These are phyloP conservation scores for Pachypeltis micranthus DNA, from an alignment of 1,140 invertebrate species.

Conservation along the genomic window DNA sequence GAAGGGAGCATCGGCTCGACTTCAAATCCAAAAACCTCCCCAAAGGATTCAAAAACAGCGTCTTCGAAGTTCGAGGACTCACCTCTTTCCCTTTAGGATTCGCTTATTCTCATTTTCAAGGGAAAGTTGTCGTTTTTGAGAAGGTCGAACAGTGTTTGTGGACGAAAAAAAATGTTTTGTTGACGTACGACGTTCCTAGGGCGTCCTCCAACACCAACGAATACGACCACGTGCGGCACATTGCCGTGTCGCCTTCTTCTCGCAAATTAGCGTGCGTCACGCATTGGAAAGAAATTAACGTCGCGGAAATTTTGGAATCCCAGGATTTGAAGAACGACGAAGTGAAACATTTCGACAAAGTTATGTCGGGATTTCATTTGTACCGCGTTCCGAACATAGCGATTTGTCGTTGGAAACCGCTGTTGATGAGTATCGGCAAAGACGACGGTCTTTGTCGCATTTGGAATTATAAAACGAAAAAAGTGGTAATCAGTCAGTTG, in stretches of 20 bases:
- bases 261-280: conserved; percentile 46
- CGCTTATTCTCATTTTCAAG: conserved; percentile 42
- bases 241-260: conserved; percentile 39
- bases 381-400: conserved; percentile 64
- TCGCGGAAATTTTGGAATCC: neutral
- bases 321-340: neutral
- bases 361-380: conserved; percentile 54
- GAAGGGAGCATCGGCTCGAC: conserved; percentile 12
- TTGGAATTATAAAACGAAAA: conserved; percentile 78
- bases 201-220: conserved; percentile 15
- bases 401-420: conserved; percentile 75
- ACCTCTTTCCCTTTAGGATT: conserved; percentile 46
- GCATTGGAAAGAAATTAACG: conserved; percentile 49
- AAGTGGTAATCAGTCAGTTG: conserved; percentile 63
- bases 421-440: conserved; percentile 71
- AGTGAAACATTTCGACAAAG: conserved; percentile 12
- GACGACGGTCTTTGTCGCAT: conserved; percentile 69
- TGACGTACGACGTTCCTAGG: conserved; percentile 22
- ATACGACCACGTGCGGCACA: conserved; percentile 39
- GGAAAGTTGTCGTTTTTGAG: conserved; percentile 52
- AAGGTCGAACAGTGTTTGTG: conserved; percentile 44
- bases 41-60: conserved; percentile 17
- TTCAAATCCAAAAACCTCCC: conserved; percentile 16
- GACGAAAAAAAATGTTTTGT: conserved; percentile 45
- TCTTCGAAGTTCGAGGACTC: conserved; percentile 38